phyloP scores from a whole-genome alignment of 2,888 invertebrate genomes.

The Scaptomyza cyrtandrae region DNA sequence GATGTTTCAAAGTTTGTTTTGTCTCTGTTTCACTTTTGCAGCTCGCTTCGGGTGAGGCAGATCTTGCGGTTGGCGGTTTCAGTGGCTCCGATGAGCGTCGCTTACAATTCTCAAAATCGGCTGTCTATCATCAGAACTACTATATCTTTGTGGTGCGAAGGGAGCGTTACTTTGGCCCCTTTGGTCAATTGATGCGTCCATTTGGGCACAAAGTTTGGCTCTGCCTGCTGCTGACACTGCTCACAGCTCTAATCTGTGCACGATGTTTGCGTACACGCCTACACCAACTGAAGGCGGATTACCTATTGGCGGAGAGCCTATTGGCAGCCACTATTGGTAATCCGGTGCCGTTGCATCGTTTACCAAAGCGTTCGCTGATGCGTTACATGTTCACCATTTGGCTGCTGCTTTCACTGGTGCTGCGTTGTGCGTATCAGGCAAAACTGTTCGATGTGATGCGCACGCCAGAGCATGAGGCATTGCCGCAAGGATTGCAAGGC shows the following conservation, averaged over 20 bases:
- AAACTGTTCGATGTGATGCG: conserved; percentile 79
- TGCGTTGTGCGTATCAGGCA: conserved; percentile 82
- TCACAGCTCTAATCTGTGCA: conserved; percentile 21
- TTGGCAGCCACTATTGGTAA: conserved; percentile 67
- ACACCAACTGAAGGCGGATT: not conserved
- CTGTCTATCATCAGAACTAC: conserved; percentile 66
- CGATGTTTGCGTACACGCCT: conserved; percentile 38
- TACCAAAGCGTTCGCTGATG: conserved; percentile 63
- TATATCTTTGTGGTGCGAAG: conserved; percentile 70
- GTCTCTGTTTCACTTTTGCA: conserved; percentile 29
- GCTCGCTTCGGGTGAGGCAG: conserved; percentile 56
- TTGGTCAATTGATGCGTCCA: conserved; percentile 63
- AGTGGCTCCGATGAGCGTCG: conserved; percentile 62
- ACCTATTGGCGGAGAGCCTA: conserved; percentile 63
- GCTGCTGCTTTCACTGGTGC: conserved; percentile 71
- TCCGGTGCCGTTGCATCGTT: conserved; percentile 43
- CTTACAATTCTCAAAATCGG: conserved; percentile 59
- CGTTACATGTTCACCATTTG: conserved; percentile 73
- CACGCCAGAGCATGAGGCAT: conserved; percentile 38
- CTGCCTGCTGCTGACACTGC: conserved; percentile 27
- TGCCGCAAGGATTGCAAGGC: conserved; percentile 60
- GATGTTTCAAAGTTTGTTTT: too few species aligned
- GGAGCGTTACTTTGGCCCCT: conserved; percentile 46
- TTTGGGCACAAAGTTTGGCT: conserved; percentile 68
- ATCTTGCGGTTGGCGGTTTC: conserved; percentile 77